Evolutionary conservation across 2,888 invertebrate genomes (phyloP).

Genomic region (Clunio marinus): DNA sequence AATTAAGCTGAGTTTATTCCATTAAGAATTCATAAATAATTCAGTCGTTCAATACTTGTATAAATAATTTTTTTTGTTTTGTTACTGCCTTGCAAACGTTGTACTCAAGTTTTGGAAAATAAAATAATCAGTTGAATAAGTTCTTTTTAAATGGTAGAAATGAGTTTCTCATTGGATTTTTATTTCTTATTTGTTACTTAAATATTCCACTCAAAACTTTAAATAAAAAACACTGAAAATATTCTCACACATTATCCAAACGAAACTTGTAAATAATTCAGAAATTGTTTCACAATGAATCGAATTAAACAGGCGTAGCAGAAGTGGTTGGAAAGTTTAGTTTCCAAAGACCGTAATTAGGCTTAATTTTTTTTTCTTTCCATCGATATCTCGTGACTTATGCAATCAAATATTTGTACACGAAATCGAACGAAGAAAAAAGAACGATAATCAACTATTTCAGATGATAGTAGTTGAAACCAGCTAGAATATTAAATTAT

Average conservation of each 20-base stretch:
- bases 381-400: neutral
- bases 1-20: slow-evolving; percentile 34
- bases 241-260: slow-evolving; percentile 9
- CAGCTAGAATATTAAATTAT: slow-evolving; percentile 7
- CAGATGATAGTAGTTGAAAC: neutral
- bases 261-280: slow-evolving; percentile 31
- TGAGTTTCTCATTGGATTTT: neutral
- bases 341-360: slow-evolving; percentile 12
- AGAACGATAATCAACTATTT: no score
- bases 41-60: slow-evolving; percentile 40
- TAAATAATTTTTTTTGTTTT: neutral
- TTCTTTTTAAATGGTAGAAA: slow-evolving; percentile 4
- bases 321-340: slow-evolving; percentile 18
- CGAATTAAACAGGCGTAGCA: slow-evolving; percentile 28
- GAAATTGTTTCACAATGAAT: slow-evolving; percentile 25
- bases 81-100: neutral
- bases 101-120: neutral
- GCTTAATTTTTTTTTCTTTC: neutral
- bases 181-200: neutral
- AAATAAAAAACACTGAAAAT: neutral
- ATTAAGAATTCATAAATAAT: slow-evolving; percentile 42
- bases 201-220: neutral
- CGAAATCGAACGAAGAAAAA: neutral
- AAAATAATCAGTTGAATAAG: slow-evolving; percentile 14
- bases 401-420: neutral